These are phyloP conservation scores for Diorhabda elongata DNA, from an alignment of 1,140 invertebrate genomes.

Conservation along the genomic window DNA sequence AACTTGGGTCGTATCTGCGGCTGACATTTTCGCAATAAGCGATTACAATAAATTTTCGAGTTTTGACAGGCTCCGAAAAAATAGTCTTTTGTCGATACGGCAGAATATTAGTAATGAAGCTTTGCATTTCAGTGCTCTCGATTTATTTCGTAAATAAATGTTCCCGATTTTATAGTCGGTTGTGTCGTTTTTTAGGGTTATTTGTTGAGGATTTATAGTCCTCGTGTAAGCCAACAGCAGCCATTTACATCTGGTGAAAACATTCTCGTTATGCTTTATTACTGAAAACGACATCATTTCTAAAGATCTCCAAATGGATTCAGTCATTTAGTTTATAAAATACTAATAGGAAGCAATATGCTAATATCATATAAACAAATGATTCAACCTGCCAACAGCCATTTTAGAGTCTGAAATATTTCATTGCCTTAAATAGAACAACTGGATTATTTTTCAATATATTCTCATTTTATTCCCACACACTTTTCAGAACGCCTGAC, in stretches of 20 bases:
- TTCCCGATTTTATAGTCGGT: conserved; percentile 12
- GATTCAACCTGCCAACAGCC: too few relatives aligned
- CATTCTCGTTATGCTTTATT: too few relatives aligned
- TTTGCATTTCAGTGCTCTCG: conserved; percentile 14
- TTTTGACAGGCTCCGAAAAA: conserved; percentile 21
- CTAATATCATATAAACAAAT: too few relatives aligned
- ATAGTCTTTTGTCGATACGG: conserved; percentile 23
- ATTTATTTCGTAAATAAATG: conserved; percentile 16
- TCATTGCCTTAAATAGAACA: too few relatives aligned
- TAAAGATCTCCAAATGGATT: too few relatives aligned
- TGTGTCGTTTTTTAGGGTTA: conserved; percentile 1
- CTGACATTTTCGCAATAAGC: conserved; percentile 27
- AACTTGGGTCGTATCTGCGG: conserved; percentile 21
- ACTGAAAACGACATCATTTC: too few relatives aligned
- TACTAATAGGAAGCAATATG: too few relatives aligned
- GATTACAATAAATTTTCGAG: conserved; percentile 27
- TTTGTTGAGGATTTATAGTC: conserved; percentile 9
- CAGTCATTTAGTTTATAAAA: too few relatives aligned
- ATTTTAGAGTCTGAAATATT: too few relatives aligned
- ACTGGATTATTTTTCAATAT: too few relatives aligned
- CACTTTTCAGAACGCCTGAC: too few relatives aligned
- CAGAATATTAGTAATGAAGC: conserved; percentile 15
- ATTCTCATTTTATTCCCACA: too few relatives aligned
- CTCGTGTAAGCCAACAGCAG: background rate
- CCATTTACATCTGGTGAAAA: background rate